These are phyloP conservation scores for Pangasius larnaudii DNA, from an alignment of 2,797 vertebrate genomes.

Conservation along the genomic window DNA sequence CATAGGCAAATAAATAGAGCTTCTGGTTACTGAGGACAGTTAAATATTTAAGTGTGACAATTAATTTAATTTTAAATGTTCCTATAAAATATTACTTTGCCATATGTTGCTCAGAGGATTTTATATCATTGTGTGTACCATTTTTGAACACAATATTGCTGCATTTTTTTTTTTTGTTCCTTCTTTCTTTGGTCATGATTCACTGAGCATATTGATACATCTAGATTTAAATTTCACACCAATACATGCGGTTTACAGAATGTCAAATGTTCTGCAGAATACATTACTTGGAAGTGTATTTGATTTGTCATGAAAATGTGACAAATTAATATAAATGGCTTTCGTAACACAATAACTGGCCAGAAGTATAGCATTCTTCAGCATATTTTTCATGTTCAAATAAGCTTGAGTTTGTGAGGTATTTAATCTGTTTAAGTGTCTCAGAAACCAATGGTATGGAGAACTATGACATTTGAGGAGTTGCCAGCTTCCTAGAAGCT, in stretches of 20 bases:
- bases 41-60: background rate
- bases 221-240: constrained; percentile 1
- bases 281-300: background rate
- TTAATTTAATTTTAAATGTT: background rate
- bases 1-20: background rate
- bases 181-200: background rate
- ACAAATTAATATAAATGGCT: constrained; percentile 15
- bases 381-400: background rate
- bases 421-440: constrained; percentile 14
- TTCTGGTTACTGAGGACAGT: background rate
- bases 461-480: background rate
- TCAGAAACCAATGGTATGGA: background rate
- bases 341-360: background rate
- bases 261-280: background rate
- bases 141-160: background rate
- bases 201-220: background rate
- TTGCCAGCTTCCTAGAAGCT: constrained; percentile 26
- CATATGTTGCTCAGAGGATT: background rate
- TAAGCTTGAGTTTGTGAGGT: background rate
- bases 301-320: background rate
- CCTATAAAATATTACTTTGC: background rate
- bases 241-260: background rate
- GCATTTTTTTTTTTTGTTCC: background rate
- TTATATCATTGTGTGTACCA: background rate
- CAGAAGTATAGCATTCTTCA: background rate